These are phyloP conservation scores for Plectropomus leopardus DNA, from an alignment of 2,113 vertebrate genomes.

Conservation along the genomic window DNA sequence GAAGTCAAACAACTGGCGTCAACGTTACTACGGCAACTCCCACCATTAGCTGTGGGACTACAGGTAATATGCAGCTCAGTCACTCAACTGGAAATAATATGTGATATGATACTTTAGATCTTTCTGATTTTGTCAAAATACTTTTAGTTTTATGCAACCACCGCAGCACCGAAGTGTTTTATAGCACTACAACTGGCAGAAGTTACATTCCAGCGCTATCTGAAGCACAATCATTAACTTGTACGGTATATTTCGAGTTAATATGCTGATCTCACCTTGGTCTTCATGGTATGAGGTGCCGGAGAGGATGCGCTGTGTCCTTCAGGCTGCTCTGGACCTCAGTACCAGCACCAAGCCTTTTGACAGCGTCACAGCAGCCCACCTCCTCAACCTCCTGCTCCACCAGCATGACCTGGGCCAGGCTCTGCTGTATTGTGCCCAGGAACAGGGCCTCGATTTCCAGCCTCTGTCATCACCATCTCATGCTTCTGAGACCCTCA, in stretches of 20 bases:
- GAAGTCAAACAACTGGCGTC: constrained; percentile 93
- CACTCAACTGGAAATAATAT: background rate
- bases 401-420: constrained; percentile 82
- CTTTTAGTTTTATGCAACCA: background rate
- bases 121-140: background rate
- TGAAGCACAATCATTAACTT: background rate
- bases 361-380: constrained; percentile 93
- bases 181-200: background rate
- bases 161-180: background rate
- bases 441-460: constrained; percentile 59
- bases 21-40: constrained; percentile 88
- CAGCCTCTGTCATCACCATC: constrained; percentile 50
- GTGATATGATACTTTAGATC: background rate
- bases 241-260: background rate
- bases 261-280: background rate
- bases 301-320: constrained; percentile 79
- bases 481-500: constrained; percentile 49
- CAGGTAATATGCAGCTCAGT: constrained; percentile 82
- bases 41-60: constrained; percentile 81
- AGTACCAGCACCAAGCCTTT: constrained; percentile 95
- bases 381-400: constrained; percentile 91
- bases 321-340: constrained; percentile 90
- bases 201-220: background rate
- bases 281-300: constrained; percentile 77
- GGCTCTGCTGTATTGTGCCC: constrained; percentile 75